phyloP scores from a whole-genome alignment of 2,888 invertebrate species.

The Cheilosia grossa region DNA sequence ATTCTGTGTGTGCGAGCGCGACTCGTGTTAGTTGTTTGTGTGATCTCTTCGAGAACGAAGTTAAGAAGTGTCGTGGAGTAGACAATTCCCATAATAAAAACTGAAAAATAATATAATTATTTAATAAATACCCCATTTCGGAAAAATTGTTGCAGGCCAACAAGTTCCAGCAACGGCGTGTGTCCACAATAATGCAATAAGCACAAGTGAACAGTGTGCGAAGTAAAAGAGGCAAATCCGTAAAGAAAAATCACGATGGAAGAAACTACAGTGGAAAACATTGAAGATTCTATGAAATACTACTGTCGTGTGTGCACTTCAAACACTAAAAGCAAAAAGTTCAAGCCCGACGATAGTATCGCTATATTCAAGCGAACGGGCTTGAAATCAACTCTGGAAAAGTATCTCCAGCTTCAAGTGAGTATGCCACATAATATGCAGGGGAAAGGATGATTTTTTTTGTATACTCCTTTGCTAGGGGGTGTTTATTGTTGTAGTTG shows the following conservation, averaged over 20 bases:
- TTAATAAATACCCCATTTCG: conserved; percentile 8
- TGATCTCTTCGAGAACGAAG: conserved; percentile 69
- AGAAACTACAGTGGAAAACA: conserved; percentile 46
- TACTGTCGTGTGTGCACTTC: conserved; percentile 68
- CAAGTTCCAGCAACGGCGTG: neutral
- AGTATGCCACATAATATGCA: conserved; percentile 15
- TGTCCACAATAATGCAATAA: conserved; percentile 5
- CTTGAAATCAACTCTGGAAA: conserved; percentile 67
- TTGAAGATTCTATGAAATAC: conserved; percentile 57
- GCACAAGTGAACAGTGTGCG: conserved; percentile 14
- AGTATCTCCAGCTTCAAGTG: conserved; percentile 66
- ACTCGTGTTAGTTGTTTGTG: conserved; percentile 66
- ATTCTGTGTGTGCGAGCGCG: conserved; percentile 44
- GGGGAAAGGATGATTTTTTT: neutral
- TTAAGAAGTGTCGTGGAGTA: conserved; percentile 30
- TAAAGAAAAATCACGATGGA: conserved; percentile 42
- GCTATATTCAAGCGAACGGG: conserved; percentile 48
- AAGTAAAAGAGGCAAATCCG: conserved; percentile 1
- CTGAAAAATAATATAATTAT: conserved; percentile 9
- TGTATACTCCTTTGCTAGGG: conserved; percentile 3
- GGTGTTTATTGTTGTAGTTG: neutral
- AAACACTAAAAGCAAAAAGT: conserved; percentile 43
- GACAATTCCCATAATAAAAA: conserved; percentile 30
- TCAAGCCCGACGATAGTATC: conserved; percentile 49
- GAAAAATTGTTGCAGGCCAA: neutral